A percentile compares a stretch with the other conserved stretches of the same genome.
phyloP scores from a whole-genome alignment of 2,113 vertebrate species.

The Leucosticte australis region DNA sequence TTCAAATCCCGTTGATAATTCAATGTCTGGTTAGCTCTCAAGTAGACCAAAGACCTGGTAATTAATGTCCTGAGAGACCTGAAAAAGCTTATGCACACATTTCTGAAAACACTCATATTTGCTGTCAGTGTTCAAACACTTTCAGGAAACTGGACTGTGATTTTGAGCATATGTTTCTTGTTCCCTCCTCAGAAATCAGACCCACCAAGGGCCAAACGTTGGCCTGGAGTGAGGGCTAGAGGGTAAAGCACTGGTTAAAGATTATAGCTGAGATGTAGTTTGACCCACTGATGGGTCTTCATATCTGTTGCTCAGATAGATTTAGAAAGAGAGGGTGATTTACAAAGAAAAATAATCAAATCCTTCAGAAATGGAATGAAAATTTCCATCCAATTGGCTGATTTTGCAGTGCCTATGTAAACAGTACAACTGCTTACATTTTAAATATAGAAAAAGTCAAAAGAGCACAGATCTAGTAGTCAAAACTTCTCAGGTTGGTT shows the following conservation, averaged over 20 bases:
- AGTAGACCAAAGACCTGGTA: constrained; percentile 50
- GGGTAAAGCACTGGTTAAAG: neutral
- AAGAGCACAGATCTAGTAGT: neutral
- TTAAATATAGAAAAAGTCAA: neutral
- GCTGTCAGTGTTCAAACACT: constrained; percentile 61
- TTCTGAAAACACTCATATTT: constrained; percentile 58
- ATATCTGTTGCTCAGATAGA: neutral
- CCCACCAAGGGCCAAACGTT: neutral
- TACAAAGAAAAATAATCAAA: neutral
- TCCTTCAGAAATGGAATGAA: neutral
- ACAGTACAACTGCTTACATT: neutral
- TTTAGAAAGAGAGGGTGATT: neutral
- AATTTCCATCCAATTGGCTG: neutral
- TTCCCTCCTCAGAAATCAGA: constrained; percentile 43
- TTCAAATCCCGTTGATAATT: constrained; percentile 56
- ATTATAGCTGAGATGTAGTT: neutral
- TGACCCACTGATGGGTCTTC: neutral
- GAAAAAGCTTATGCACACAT: constrained; percentile 51
- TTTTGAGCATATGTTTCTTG: constrained; percentile 65
- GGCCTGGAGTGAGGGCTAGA: neutral
- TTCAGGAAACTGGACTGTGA: constrained; percentile 60
- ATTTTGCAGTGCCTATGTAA: neutral
- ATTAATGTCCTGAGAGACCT: constrained; percentile 52
- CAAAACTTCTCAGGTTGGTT: neutral
- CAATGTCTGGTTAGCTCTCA: constrained; percentile 36